A percentile compares a stretch with the other conserved stretches of the same genome.
phyloP scores from a whole-genome alignment of 23 tunicate genomes.

The Oikopleura albicans region DNA sequence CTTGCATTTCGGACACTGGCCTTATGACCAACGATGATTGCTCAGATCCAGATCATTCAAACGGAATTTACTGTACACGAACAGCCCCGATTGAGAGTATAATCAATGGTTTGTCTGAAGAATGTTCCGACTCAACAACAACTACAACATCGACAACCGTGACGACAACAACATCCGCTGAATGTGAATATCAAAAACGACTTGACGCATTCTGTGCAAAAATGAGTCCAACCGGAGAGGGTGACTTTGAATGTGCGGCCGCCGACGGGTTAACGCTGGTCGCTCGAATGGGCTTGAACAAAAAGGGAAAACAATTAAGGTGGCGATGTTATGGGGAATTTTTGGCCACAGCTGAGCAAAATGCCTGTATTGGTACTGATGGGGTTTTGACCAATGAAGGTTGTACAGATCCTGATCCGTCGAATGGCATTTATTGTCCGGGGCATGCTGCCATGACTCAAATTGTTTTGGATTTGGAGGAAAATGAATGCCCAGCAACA shows the following conservation, averaged over 20 bases:
- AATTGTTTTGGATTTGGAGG: background rate
- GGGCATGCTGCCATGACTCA: background rate
- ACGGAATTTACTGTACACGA: background rate
- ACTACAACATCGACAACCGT: background rate
- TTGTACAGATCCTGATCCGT: background rate
- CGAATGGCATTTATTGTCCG: background rate
- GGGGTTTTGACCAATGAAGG: background rate
- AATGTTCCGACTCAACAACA: background rate
- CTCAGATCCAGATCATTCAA: background rate
- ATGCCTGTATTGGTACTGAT: slow-evolving; percentile 1
- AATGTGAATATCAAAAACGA: background rate
- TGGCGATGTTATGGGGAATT: slow-evolving; percentile 8
- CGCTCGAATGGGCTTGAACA: background rate
- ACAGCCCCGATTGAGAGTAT: background rate
- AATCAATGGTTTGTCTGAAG: background rate
- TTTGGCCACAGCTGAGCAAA: background rate
- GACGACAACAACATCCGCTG: background rate
- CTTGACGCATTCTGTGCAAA: background rate
- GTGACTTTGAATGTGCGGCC: background rate
- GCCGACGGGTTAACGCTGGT: background rate
- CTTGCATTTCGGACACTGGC: background rate
- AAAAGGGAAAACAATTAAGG: background rate
- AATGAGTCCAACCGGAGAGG: background rate
- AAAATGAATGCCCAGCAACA: background rate
- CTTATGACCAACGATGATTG: background rate